Conservation (phyloP, 2,113 vertebrate genomes). For the Mus pahari region DNA sequence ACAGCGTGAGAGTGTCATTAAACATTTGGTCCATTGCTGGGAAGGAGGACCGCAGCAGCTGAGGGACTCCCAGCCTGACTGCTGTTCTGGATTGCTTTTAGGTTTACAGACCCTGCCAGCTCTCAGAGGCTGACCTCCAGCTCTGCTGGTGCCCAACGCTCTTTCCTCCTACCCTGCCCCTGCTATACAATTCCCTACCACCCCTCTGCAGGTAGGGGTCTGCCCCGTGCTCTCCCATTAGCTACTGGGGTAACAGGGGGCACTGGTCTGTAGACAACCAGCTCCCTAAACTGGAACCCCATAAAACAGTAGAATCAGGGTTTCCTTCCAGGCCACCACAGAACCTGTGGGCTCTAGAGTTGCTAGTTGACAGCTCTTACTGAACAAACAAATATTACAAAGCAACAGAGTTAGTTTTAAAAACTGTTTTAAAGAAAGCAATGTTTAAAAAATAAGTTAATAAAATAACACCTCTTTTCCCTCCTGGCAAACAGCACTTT, state of each 20-base stretch:
- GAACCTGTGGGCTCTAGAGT: not conserved
- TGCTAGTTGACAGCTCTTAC: conserved; percentile 28
- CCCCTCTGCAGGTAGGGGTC: too few relatives aligned
- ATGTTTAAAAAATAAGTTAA: conserved; percentile 50
- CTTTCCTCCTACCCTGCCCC: not conserved
- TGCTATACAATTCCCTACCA: not conserved
- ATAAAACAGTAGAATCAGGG: not conserved
- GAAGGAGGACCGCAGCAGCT: not conserved
- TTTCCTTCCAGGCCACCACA: not conserved
- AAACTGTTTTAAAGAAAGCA: not conserved
- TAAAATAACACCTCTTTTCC: conserved; percentile 42
- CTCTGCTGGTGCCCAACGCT: not conserved
- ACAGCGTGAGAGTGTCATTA: not conserved
- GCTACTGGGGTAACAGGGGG: not conserved
- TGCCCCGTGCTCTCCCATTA: not conserved
- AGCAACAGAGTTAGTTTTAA: conserved; percentile 46
- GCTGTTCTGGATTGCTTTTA: not conserved
- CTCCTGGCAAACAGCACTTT: conserved; percentile 57
- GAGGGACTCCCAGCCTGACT: not conserved
- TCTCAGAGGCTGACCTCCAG: not conserved
- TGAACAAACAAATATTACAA: conserved; percentile 2
- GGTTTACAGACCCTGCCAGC: not conserved
- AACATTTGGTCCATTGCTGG: not conserved
- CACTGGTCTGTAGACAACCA: not conserved
- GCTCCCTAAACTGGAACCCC: not conserved